Conservation (phyloP, 2,113 vertebrate genomes). For the Platysteira castanea region DNA sequence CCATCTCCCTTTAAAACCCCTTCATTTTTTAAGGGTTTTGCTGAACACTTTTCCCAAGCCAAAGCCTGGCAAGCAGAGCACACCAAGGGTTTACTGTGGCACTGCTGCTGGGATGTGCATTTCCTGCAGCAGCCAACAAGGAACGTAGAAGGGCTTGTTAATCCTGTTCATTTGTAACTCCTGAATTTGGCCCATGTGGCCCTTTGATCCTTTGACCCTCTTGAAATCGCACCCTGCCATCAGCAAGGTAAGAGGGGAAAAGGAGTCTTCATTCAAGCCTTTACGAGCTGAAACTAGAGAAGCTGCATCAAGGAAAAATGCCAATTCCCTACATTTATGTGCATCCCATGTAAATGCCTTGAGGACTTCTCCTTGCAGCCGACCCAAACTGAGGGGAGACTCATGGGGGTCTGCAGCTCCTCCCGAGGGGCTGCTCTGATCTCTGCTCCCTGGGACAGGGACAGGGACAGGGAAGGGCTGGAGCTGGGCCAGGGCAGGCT, state of each 20-base stretch:
- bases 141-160: accelerated
- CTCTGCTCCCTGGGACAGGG: background rate
- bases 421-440: accelerated
- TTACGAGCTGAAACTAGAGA: background rate
- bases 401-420: background rate
- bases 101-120: background rate
- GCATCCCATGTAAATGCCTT: background rate
- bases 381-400: background rate
- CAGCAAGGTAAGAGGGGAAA: background rate
- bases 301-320: background rate
- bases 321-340: background rate
- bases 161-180: background rate
- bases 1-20: background rate
- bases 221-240: background rate
- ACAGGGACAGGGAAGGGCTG: background rate
- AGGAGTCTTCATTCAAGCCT: background rate
- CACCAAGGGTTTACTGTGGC: background rate
- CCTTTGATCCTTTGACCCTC: background rate
- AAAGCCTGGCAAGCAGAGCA: background rate
- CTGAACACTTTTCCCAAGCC: background rate
- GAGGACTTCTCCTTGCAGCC: background rate
- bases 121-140: background rate
- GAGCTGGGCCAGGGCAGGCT: background rate
- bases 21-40: background rate
- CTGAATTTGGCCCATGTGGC: background rate